phyloP scores from a whole-genome alignment of 2,888 invertebrate genomes.

The Drosophila koepferae region DNA sequence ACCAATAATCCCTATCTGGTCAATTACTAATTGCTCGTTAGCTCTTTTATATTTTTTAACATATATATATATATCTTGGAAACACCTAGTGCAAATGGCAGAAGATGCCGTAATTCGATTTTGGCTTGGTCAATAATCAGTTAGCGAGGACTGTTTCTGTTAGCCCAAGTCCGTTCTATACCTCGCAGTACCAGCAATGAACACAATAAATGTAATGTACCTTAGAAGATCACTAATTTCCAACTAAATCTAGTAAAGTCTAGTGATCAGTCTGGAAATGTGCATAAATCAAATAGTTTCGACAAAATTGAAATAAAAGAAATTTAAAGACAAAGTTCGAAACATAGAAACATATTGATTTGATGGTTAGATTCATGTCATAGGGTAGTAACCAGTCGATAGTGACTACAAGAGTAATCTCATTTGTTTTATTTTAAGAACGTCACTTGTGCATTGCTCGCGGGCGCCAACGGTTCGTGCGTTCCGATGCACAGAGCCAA shows the following conservation, averaged over 20 bases:
- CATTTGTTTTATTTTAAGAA: conserved; percentile 67
- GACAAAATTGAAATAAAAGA: background rate
- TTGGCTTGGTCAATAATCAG: conserved; percentile 36
- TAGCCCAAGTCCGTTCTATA: conserved; percentile 19
- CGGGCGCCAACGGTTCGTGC: conserved; percentile 75
- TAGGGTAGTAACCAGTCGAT: conserved; percentile 21
- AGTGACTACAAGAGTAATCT: conserved; percentile 3
- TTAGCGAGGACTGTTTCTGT: conserved; percentile 18
- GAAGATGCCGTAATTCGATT: conserved; percentile 5
- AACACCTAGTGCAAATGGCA: background rate
- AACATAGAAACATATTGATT: background rate
- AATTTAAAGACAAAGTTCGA: background rate
- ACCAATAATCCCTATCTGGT: background rate
- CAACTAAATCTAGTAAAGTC: background rate
- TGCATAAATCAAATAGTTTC: background rate
- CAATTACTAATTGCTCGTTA: background rate
- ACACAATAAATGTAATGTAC: background rate
- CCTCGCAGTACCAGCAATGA: background rate
- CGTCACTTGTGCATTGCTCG: conserved; percentile 62
- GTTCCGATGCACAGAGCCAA: conserved; percentile 44
- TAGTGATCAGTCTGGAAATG: no score
- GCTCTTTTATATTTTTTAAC: background rate
- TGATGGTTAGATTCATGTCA: background rate
- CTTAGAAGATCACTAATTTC: background rate
- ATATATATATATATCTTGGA: background rate